Percentiles rank a stretch among this genome's conserved stretches.
Conservation (phyloP, 2,888 invertebrate genomes). For the Sminthurinus aureus region DNA sequence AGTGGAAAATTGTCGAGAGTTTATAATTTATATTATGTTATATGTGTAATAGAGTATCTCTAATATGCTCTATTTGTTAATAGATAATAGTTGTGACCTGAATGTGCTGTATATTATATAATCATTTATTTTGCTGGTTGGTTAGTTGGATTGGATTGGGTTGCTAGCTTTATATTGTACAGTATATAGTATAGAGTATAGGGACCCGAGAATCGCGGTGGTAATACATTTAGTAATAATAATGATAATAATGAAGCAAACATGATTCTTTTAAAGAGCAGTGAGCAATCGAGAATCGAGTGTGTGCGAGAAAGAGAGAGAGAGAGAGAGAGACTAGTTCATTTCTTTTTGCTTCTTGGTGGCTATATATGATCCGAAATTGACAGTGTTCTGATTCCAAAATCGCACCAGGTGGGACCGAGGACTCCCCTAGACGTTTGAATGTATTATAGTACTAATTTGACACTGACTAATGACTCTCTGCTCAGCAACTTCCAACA, state of each 20-base stretch:
- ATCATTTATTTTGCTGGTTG: conserved; percentile 9
- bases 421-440: conserved; percentile 53
- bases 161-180: neutral
- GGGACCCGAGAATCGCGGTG: neutral
- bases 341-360: conserved; percentile 19
- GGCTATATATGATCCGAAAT: conserved; percentile 51
- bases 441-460: conserved; percentile 55
- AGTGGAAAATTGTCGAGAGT: neutral
- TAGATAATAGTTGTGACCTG: neutral
- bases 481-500: neutral
- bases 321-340: conserved; percentile 14
- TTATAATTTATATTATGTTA: too few species aligned
- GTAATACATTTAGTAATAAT: neutral
- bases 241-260: neutral
- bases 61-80: neutral
- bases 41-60: neutral
- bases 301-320: conserved; percentile 1
- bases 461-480: conserved; percentile 60
- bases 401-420: conserved; percentile 53
- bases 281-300: neutral
- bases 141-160: too few species aligned
- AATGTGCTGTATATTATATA: neutral
- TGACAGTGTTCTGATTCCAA: conserved; percentile 58
- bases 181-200: neutral
- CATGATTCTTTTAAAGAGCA: neutral